Base-by-base conservation (phyloP, 2,888 invertebrate species). In the Pheosia gnoma region DNA sequence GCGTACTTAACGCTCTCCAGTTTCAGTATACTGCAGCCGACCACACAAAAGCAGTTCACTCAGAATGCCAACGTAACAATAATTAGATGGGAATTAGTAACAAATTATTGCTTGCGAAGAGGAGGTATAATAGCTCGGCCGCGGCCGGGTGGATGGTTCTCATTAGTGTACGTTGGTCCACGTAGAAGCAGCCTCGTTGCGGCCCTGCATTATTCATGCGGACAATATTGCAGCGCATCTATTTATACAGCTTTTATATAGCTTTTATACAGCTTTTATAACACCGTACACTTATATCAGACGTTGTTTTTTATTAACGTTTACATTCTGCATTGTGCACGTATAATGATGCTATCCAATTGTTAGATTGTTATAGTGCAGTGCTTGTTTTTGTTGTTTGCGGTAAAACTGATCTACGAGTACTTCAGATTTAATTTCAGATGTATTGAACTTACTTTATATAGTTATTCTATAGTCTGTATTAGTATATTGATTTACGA, bases 191-290 rank as follows among this genome's bases (percentile, higher is more conserved):
- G 80, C 56, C 80, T 85, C 83, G 84, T 84, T 84, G 85, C 81
- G 80, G 73, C 80, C 85, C 80, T 92, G 91, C 91, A 93, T 93
- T 91, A 93, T 92, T 92, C 91, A 92, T 92, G 89, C 84, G 86
- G 85, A 89, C 90, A 89, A 89, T 91, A 91, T 91, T 93, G 90
- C 90, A 87, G 80, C 84, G 80, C 82, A 81, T 55, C 39, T 82
- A 81, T 80, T 80, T 77, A 76, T 83, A 82, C 78, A 47, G 73
- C 75, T 79, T 78, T 81, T 80, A 80, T 81, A 81, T n/a, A n/a
- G n/a, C n/a, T n/a, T 80, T 80, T 77, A 76, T 83, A 82, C 78
- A 47, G 73, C 75, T 79, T 78, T 81, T 80, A 80, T 81, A 81
- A 80, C 75, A 77, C 67, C 78, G 62, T 72, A 71, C 57, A 59